These are phyloP conservation scores for Dichetophora obliterata DNA, from an alignment of 2,888 invertebrate species.

Conservation along the genomic window DNA sequence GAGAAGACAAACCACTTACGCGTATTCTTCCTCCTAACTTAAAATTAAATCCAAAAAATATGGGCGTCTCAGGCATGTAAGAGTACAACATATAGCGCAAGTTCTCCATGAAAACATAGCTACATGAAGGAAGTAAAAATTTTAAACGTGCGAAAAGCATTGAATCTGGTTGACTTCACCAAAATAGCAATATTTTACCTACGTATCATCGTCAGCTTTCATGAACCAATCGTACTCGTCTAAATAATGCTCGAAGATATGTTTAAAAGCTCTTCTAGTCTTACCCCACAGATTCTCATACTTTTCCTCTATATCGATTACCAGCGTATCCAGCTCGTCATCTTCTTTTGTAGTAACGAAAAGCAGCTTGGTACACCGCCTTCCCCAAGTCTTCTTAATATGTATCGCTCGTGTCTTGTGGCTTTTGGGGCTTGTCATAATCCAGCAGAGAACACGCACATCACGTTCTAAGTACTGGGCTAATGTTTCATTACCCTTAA, in stretches of 20 bases:
- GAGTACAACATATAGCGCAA: conserved; percentile 86
- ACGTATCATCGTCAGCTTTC: conserved; percentile 99
- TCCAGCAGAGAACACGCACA: conserved; percentile 93
- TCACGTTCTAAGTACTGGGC: conserved; percentile 79
- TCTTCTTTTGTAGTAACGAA: conserved; percentile 87
- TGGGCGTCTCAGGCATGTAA: conserved; percentile 77
- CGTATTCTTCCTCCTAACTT: conserved; percentile 74
- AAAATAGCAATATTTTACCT: conserved; percentile 73
- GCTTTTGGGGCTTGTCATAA: conserved; percentile 92
- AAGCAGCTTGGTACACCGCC: conserved; percentile 87
- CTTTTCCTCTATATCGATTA: conserved; percentile 81
- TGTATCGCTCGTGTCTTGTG: conserved; percentile 89
- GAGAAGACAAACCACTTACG: conserved; percentile 66
- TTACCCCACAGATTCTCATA: conserved; percentile 94
- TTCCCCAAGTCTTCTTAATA: conserved; percentile 95
- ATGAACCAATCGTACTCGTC: conserved; percentile 95
- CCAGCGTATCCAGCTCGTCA: conserved; percentile 80
- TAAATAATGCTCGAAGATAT: conserved; percentile 84
- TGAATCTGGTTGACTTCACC: background rate
- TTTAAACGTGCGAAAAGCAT: background rate
- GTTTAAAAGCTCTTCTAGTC: conserved; percentile 92
- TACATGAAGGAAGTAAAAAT: background rate
- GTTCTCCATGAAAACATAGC: conserved; percentile 92
- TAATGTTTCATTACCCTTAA: conserved; percentile 58
- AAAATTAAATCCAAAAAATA: conserved; percentile 91